Percentiles rank a stretch among this genome's conserved stretches.
These are phyloP conservation scores for Crotalus viridis DNA, from an alignment of 2,113 vertebrate species.

Conservation along the genomic window DNA sequence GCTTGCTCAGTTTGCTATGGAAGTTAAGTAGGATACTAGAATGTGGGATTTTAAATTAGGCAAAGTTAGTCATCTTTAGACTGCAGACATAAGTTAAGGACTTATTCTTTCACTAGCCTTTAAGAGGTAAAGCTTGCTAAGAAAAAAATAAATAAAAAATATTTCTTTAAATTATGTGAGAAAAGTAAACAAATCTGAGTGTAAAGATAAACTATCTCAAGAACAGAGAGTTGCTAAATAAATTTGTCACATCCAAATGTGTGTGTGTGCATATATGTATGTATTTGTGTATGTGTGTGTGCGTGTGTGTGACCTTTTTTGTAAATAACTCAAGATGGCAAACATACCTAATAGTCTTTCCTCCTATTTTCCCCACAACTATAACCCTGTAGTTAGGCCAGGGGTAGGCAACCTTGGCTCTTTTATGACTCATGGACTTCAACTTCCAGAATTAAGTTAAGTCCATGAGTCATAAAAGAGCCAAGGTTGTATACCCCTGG, in stretches of 20 bases:
- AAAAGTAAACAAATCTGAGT: constrained; percentile 36
- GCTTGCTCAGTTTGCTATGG: not conserved
- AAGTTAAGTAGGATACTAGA: not conserved
- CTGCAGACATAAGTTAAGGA: not conserved
- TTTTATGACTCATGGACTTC: too few species aligned
- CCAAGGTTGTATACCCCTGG: not conserved
- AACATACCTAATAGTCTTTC: not conserved
- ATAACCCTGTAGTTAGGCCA: not conserved
- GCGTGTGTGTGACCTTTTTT: not conserved
- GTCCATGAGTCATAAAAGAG: too few species aligned
- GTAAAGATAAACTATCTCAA: constrained; percentile 41
- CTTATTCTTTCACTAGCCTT: not conserved
- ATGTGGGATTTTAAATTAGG: not conserved
- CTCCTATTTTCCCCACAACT: not conserved
- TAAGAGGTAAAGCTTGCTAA: not conserved
- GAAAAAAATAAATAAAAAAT: not conserved
- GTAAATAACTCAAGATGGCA: not conserved
- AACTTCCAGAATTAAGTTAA: too few species aligned
- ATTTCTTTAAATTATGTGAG: constrained; percentile 30
- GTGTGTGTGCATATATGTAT: not conserved
- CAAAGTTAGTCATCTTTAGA: not conserved
- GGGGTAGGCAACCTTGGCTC: too few species aligned
- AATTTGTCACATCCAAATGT: constrained; percentile 44
- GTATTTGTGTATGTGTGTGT: too few species aligned
- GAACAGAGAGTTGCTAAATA: constrained; percentile 40